Percentiles rank a stretch among this genome's conserved stretches.
Evolutionary conservation across 2,888 invertebrate genomes (phyloP).

Genomic region (Xestia xanthographa): DNA sequence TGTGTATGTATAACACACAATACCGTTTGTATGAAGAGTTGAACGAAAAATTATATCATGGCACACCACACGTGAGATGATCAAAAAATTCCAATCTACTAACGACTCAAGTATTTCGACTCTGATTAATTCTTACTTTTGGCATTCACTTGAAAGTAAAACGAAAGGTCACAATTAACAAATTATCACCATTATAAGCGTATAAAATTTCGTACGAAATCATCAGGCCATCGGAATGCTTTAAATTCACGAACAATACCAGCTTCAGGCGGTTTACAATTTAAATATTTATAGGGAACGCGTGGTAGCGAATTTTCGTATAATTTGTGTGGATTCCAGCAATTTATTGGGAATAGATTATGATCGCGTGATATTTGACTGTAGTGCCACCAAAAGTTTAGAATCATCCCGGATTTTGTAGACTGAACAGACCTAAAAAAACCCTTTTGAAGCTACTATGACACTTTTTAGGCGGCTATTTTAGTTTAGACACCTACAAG

Average conservation of each 20-base stretch:
- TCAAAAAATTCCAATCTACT: slow-evolving; percentile 34
- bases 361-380: slow-evolving; percentile 78
- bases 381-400: slow-evolving; percentile 58
- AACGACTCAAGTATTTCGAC: slow-evolving; percentile 1
- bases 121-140: slow-evolving; percentile 40
- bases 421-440: neutral
- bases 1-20: neutral
- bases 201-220: slow-evolving; percentile 57
- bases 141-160: slow-evolving; percentile 44
- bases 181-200: slow-evolving; percentile 64
- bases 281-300: slow-evolving; percentile 81
- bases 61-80: slow-evolving; percentile 1
- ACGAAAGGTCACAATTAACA: slow-evolving; percentile 54
- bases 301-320: slow-evolving; percentile 84
- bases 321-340: slow-evolving; percentile 78
- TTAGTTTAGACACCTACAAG: too few species aligned
- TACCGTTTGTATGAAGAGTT: neutral
- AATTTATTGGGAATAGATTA: slow-evolving; percentile 74
- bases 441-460: too few species aligned
- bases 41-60: neutral
- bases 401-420: slow-evolving; percentile 21
- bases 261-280: slow-evolving; percentile 65
- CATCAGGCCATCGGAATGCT: slow-evolving; percentile 54
- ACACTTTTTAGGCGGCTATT: neutral
- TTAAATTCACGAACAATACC: slow-evolving; percentile 64